A percentile compares a stretch with the other conserved stretches of the same genome.
phyloP scores from a whole-genome alignment of 1,140 invertebrate genomes.

The Lepidurus packardi region DNA sequence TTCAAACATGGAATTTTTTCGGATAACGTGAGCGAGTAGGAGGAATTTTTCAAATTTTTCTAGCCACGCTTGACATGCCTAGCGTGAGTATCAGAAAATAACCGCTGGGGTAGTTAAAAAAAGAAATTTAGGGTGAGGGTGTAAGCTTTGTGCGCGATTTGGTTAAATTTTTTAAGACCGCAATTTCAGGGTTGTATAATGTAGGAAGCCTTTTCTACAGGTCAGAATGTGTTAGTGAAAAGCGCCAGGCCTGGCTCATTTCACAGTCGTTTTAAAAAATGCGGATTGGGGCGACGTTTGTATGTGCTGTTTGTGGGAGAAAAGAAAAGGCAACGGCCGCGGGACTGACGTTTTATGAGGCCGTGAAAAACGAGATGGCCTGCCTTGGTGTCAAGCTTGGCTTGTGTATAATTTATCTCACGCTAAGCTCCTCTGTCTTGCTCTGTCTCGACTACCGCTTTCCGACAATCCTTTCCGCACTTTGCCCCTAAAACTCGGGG shows the following conservation, averaged over 20 bases:
- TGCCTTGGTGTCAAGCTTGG: conserved; percentile 15
- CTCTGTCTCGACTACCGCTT: neutral
- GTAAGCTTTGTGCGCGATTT: neutral
- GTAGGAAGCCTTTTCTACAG: neutral
- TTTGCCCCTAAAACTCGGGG: neutral
- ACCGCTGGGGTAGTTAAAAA: neutral
- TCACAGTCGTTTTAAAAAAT: neutral
- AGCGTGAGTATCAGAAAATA: neutral
- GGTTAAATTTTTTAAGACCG: neutral
- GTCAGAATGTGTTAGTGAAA: conserved; percentile 7
- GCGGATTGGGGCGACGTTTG: neutral
- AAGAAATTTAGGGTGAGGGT: neutral
- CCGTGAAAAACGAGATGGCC: conserved; percentile 4
- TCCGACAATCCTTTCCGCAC: neutral
- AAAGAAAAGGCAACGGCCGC: neutral
- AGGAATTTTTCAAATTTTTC: too few species aligned
- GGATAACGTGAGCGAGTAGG: too few species aligned
- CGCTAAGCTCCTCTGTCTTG: neutral
- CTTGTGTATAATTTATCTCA: conserved; percentile 19
- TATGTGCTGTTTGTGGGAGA: neutral
- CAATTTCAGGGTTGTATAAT: conserved; percentile 3
- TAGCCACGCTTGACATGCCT: too few species aligned
- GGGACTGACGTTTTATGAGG: conserved; percentile 14
- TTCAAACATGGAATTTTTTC: too few species aligned
- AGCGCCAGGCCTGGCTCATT: conserved; percentile 13